A percentile compares a stretch with the other conserved stretches of the same genome.
These are phyloP conservation scores for Orthosia incerta DNA, from an alignment of 2,888 invertebrate genomes.

Conservation along the genomic window DNA sequence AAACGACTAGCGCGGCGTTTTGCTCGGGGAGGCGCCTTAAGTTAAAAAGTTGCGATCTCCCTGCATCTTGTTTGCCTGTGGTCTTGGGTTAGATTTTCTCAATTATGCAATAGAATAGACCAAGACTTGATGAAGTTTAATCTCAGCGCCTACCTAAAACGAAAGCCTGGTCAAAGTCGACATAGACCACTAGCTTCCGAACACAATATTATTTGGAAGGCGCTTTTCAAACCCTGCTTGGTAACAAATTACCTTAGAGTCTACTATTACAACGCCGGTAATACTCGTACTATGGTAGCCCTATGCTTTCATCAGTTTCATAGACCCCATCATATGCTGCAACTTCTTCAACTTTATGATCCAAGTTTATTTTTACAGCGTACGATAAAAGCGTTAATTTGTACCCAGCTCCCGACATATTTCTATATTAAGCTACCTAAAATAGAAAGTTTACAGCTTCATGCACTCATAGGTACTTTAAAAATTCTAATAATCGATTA, in stretches of 20 bases:
- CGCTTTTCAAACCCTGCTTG: not conserved
- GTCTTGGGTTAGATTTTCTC: not conserved
- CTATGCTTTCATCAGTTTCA: slow-evolving; percentile 1
- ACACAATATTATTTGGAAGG: not conserved
- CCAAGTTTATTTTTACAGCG: slow-evolving; percentile 43
- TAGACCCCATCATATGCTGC: not conserved
- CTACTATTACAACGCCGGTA: not conserved
- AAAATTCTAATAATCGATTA: not conserved
- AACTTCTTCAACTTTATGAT: slow-evolving; percentile 25
- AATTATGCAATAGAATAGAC: not conserved
- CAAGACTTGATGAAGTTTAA: not conserved
- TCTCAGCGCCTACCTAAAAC: too few species aligned
- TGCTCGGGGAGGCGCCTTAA: too few species aligned
- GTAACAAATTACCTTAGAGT: too few species aligned
- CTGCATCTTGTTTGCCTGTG: not conserved
- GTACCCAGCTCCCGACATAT: slow-evolving; percentile 7
- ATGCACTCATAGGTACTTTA: slow-evolving; percentile 12
- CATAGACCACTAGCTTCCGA: not conserved
- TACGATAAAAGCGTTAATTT: slow-evolving; percentile 30
- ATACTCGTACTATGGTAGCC: not conserved
- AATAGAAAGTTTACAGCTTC: slow-evolving; percentile 37
- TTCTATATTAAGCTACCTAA: slow-evolving; percentile 23
- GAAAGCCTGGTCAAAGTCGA: too few species aligned
- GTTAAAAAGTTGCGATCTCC: not conserved
- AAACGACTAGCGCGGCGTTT: too few species aligned